phyloP scores from a whole-genome alignment of 1,140 invertebrate species.

The Drosophila subobscura region DNA sequence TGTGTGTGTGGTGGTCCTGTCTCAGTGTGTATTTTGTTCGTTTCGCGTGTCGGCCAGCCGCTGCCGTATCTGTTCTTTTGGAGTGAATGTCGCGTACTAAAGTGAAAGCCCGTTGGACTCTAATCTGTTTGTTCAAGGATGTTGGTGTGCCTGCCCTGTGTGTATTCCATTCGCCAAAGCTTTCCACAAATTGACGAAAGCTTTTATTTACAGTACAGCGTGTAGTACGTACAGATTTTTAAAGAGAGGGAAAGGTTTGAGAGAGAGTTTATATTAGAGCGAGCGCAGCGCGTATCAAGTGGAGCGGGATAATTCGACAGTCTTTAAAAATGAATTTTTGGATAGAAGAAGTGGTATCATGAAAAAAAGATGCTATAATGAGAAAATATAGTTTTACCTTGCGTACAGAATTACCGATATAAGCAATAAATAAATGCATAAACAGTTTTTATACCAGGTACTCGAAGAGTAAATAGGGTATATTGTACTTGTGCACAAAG shows the following conservation, averaged over 20 bases:
- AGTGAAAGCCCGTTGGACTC: slow-evolving; percentile 57
- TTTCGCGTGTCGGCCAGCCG: slow-evolving; percentile 36
- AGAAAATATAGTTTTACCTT: neutral
- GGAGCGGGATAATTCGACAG: slow-evolving; percentile 17
- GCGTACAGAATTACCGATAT: no score
- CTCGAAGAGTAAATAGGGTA: no score
- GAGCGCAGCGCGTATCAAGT: slow-evolving; percentile 1
- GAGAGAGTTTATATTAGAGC: neutral
- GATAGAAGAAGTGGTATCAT: slow-evolving; percentile 14
- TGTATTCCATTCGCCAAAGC: slow-evolving; percentile 64
- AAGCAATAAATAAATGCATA: no score
- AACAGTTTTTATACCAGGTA: no score
- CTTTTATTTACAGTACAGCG: slow-evolving; percentile 26
- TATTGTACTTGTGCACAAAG: no score
- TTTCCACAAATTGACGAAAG: slow-evolving; percentile 64
- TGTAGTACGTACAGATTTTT: slow-evolving; percentile 48
- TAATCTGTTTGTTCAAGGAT: slow-evolving; percentile 72
- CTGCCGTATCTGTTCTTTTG: slow-evolving; percentile 60
- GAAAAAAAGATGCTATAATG: no score
- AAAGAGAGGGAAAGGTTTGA: slow-evolving; percentile 57
- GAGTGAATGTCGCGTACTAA: slow-evolving; percentile 74
- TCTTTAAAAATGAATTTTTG: neutral
- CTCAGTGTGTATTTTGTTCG: slow-evolving; percentile 25
- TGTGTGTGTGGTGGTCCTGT: slow-evolving; percentile 20
- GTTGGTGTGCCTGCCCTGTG: slow-evolving; percentile 39